phyloP scores from a whole-genome alignment of 2,797 vertebrate species.

The Graptemys geographica region DNA sequence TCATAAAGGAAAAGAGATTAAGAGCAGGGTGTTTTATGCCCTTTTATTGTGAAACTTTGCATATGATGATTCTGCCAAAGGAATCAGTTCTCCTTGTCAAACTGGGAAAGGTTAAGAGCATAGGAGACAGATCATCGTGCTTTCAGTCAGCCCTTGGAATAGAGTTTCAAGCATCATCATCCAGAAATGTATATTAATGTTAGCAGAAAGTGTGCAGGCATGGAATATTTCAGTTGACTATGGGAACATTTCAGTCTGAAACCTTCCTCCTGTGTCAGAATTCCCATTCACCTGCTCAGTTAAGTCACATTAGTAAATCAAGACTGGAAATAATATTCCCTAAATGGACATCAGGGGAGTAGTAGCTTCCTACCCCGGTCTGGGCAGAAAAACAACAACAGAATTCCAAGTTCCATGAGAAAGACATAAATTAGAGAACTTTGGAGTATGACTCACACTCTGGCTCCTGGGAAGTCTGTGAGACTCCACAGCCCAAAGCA shows the following conservation, averaged over 20 bases:
- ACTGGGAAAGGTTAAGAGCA: constrained; percentile 3
- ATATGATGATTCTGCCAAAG: constrained; percentile 51
- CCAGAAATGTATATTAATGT: background rate
- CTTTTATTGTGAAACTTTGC: constrained; percentile 23
- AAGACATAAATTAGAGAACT: background rate
- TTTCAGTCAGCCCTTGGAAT: background rate
- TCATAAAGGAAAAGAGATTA: constrained; percentile 51
- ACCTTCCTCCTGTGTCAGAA: background rate
- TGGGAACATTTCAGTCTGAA: background rate
- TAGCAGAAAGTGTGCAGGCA: background rate
- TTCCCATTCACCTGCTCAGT: background rate
- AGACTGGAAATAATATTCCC: background rate
- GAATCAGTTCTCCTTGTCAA: background rate
- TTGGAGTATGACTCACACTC: background rate
- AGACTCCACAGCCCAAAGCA: background rate
- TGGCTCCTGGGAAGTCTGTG: background rate
- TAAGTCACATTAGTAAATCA: background rate
- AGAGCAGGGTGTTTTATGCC: constrained; percentile 38
- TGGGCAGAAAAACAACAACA: background rate
- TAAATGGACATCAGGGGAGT: background rate
- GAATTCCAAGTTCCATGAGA: background rate
- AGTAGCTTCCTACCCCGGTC: background rate
- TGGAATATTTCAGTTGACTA: background rate
- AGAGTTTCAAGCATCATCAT: background rate
- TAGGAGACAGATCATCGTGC: background rate